Evolutionary conservation across 2,888 invertebrate genomes (phyloP).

Genomic region (Helicoverpa assulta): DNA sequence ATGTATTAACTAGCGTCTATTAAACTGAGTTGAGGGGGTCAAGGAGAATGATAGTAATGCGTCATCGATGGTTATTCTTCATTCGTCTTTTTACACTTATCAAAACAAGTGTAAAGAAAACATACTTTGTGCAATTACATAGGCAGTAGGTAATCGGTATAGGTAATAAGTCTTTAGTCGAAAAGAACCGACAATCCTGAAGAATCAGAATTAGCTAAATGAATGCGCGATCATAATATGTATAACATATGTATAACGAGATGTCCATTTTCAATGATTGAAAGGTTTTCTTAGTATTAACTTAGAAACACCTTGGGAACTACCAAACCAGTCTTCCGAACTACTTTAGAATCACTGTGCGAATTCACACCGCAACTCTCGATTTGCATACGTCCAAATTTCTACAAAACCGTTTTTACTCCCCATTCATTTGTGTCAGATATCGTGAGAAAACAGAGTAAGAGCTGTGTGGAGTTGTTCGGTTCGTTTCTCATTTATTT

Average conservation of each 20-base stretch:
- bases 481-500: conserved; percentile 49
- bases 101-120: background rate
- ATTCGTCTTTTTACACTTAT: conserved; percentile 4
- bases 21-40: conserved; percentile 30
- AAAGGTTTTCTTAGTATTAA: background rate
- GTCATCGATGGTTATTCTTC: conserved; percentile 28
- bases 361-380: conserved; percentile 8
- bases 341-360: conserved; percentile 36
- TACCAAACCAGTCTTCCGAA: conserved; percentile 4
- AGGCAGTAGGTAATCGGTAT: too few relatives aligned
- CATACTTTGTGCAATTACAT: background rate
- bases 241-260: too few relatives aligned
- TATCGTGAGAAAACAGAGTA: conserved; percentile 12
- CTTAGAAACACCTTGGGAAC: background rate
- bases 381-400: conserved; percentile 49
- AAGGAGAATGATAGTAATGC: conserved; percentile 19
- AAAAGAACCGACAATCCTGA: too few relatives aligned
- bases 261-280: background rate
- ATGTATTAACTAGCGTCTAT: conserved; percentile 19
- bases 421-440: conserved; percentile 40
- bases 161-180: too few relatives aligned
- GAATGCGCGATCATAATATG: background rate
- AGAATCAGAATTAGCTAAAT: too few relatives aligned
- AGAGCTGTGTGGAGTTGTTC: conserved; percentile 27
- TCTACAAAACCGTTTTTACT: conserved; percentile 35